Evolutionary conservation across 1,140 invertebrate genomes (phyloP), one percentile per base, ranked within the genome.

Genomic region (Neodiprion lecontei): DNA sequence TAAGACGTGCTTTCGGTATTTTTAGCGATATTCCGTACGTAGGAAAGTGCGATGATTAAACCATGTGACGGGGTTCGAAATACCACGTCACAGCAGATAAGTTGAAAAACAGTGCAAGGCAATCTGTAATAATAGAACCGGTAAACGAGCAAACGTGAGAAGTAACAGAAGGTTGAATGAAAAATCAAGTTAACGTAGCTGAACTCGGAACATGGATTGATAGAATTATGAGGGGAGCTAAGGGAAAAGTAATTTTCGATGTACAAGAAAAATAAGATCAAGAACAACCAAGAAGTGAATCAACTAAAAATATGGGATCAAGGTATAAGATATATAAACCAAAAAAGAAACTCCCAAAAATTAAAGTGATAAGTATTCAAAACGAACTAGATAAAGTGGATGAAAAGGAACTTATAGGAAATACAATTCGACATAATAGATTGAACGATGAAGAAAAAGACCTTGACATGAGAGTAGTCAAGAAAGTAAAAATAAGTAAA

Each of bases 281-380:
- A 72, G 49, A 76, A 65, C 48, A n/a, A 47, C 48, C 72, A 23
- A 61, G 14, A 9, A 40, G 40, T 12, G 71, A 69, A 53, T n/a
- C 72, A 9, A 48, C 72, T 72, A 73, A 69, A 47, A 72, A 69
- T 49, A 28, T 76, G 67, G 75, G 71, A 40, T 12, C 68, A 48
- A 65, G 69, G 12, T 76, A 50, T 48, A 49, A 73, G 9, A 70
- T 73, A 8, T 50, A n/a, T 40, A 14, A 61, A 9, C 21, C 72
- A 10, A 67, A 65, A 21, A 73, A 69, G 72, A 73, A 69, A n/a
- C 23, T 47, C 17, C 71, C 75, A 9, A 73, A 73, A 48, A 0
- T 76, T n/a, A 76, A 76, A 17, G 69, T 76, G 12, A 69, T 73
- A 5, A 67, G 49, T 17, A 70, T 73, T 48, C 65, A 76, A 11